Conservation (phyloP, 2,888 invertebrate species). For the Plagodis pulveraria region DNA sequence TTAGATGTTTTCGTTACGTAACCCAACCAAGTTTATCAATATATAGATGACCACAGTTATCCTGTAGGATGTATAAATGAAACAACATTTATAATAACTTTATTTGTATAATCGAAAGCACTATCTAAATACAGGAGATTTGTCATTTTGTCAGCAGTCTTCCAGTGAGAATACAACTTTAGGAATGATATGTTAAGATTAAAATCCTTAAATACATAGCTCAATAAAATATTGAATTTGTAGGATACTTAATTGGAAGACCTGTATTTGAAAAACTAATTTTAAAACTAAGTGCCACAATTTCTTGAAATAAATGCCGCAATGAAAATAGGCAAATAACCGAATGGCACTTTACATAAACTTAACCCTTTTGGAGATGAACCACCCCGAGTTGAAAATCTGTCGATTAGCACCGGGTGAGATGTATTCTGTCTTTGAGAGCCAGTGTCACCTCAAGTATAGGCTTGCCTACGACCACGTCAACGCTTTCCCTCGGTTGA, state of each 20-base stretch:
- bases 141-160: slow-evolving; percentile 61
- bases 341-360: no score
- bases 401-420: no score
- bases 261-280: neutral
- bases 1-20: no score
- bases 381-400: no score
- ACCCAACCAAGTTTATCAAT: neutral
- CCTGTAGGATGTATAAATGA: slow-evolving; percentile 18
- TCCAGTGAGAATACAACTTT: slow-evolving; percentile 51
- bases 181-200: slow-evolving; percentile 47
- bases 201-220: neutral
- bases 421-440: no score
- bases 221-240: neutral
- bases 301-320: no score
- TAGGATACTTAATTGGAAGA: slow-evolving; percentile 17
- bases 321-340: no score
- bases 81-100: slow-evolving; percentile 50
- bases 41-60: neutral
- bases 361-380: no score
- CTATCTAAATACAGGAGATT: slow-evolving; percentile 50
- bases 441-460: no score
- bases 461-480: no score
- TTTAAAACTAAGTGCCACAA: no score
- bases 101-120: slow-evolving; percentile 64
- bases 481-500: no score